phyloP scores from a whole-genome alignment of 2,888 invertebrate genomes.

The Sipha maydis region DNA sequence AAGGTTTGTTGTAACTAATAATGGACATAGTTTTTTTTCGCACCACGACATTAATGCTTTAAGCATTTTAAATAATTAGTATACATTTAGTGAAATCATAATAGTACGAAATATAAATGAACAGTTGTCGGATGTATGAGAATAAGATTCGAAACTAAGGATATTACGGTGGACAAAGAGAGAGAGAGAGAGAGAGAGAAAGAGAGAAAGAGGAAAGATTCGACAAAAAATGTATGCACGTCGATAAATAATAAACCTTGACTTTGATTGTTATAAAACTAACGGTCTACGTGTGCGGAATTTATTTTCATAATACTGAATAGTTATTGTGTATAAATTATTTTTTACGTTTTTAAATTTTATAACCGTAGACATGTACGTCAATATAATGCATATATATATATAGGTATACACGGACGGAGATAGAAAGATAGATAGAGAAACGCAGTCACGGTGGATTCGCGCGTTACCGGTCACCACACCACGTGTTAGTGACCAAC shows the following conservation, averaged over 20 bases:
- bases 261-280: conserved; percentile 28
- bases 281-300: conserved; percentile 40
- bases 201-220: neutral
- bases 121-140: neutral
- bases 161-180: neutral
- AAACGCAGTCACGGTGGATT: conserved; percentile 43
- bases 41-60: neutral
- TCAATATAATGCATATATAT: neutral
- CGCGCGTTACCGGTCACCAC: conserved; percentile 42
- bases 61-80: neutral
- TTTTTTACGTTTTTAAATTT: neutral
- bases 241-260: conserved; percentile 29
- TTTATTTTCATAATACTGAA: neutral
- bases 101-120: neutral
- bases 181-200: neutral
- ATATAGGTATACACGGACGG: neutral
- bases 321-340: neutral
- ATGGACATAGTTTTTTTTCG: neutral
- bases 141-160: neutral
- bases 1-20: too few relatives aligned
- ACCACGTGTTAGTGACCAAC: conserved; percentile 46
- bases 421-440: neutral
- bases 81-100: neutral
- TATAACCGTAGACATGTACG: neutral
- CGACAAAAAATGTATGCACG: neutral